Conservation (phyloP, 2,888 invertebrate genomes). For the Andrena haemorrhoa region DNA sequence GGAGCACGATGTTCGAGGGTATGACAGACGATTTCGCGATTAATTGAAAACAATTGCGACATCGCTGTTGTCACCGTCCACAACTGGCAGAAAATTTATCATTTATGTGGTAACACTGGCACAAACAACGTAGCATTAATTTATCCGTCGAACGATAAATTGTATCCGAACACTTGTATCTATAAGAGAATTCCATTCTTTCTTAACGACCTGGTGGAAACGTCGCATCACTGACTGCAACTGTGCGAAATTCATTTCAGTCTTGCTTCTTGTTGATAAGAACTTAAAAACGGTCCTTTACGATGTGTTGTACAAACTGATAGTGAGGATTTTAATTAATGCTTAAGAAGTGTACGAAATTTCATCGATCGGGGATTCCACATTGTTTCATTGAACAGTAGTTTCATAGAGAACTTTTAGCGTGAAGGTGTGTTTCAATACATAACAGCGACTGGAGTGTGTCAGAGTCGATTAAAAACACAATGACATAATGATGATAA, state of each 20-base stretch:
- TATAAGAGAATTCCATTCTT: background rate
- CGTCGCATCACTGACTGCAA: background rate
- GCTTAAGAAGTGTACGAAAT: too few relatives aligned
- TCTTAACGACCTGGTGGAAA: background rate
- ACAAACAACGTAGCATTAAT: background rate
- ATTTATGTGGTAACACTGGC: background rate
- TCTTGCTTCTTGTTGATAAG: too few relatives aligned
- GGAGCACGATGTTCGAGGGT: background rate
- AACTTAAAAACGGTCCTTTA: too few relatives aligned
- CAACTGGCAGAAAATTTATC: background rate
- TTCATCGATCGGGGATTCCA: too few relatives aligned
- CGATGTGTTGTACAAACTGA: too few relatives aligned
- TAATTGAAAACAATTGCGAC: constrained; percentile 1
- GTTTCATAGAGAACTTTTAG: too few relatives aligned
- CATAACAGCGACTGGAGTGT: background rate
- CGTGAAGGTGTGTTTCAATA: background rate
- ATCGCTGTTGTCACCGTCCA: background rate
- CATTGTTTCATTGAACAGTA: too few relatives aligned
- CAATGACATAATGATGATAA: background rate
- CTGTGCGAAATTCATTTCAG: background rate
- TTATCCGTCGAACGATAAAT: background rate
- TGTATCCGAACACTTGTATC: background rate
- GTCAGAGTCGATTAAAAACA: background rate
- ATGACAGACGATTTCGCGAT: background rate
- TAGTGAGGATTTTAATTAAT: too few relatives aligned